These are phyloP conservation scores for Synanthedon myopaeformis DNA, from an alignment of 2,888 invertebrate genomes.

Conservation along the genomic window DNA sequence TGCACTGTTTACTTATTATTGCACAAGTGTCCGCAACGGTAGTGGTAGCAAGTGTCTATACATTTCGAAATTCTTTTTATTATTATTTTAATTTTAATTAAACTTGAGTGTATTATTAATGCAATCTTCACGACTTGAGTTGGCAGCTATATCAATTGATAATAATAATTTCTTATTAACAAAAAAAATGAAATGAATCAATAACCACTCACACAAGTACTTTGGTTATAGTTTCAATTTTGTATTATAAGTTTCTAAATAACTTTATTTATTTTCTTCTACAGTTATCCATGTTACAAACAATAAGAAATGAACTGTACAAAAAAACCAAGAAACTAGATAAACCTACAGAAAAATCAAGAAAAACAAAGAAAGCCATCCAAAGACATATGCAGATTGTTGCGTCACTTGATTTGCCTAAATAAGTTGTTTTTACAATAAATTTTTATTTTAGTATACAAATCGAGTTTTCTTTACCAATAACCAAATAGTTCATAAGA, in stretches of 20 bases:
- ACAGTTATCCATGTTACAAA: slow-evolving; percentile 61
- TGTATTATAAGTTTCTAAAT: neutral
- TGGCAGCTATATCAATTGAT: no score
- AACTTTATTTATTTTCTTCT: slow-evolving; percentile 15
- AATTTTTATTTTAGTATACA: no score
- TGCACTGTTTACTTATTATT: no score
- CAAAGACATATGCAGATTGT: slow-evolving; percentile 64
- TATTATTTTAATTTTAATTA: no score
- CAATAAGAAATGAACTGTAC: slow-evolving; percentile 55
- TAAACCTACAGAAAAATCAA: slow-evolving; percentile 38
- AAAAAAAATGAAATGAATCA: no score
- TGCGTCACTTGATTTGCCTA: slow-evolving; percentile 17
- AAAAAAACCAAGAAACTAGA: slow-evolving; percentile 20
- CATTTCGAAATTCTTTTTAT: no score
- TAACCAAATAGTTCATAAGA: no score
- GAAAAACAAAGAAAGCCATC: slow-evolving; percentile 62
- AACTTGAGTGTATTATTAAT: no score
- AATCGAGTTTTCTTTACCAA: no score
- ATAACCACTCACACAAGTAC: no score
- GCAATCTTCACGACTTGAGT: no score
- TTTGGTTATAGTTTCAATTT: neutral
- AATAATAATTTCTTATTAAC: no score
- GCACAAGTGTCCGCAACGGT: neutral
- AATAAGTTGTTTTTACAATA: neutral
- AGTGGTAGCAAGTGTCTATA: neutral